Evolutionary conservation across 2,113 vertebrate species (phyloP), one percentile per base, ranked within the genome.

Genomic region (Malurus cyaneus): DNA sequence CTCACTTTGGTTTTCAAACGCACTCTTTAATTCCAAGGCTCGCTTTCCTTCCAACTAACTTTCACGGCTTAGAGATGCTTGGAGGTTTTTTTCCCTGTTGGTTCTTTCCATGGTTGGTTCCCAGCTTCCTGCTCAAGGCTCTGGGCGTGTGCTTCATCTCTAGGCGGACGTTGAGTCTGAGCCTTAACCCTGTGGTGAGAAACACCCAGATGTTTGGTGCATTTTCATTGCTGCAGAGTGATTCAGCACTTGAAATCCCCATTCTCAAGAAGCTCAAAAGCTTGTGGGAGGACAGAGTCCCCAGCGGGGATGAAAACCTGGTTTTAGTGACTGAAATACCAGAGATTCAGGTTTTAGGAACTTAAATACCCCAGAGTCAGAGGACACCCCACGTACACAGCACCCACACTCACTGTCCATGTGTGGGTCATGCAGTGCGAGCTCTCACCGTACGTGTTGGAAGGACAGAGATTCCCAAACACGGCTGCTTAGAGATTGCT

Each of bases 11-110:
- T 98, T 97, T 98, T 97, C 87, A 96, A 71, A 85, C 66, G 96
- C 98, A 98, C 97, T 91, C n/a, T 91, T 96, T 96, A 97, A 97
- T 97, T 96, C 95, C 96, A 91, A 95, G 96, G 97, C 98, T 98
- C 96, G 97, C 98, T 98, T 98, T 94, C 97, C 93, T 96, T 97
- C 97, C 94, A 94, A 99, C 98, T 98, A 98, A 98, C 98, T 72
- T 50, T 97, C 98, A 98, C 97, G 36, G 73, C 97, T 92, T 96
- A 88, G 76, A 56, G 96, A 92, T 79, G 94, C 95, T 96, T 96
- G 94, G 96, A 93, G 81, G 83, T 90, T 94, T 91, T 52, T 92
- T 91, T 54, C 53, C 94, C 90, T 81, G 57, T 71, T 94, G 94
- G 71, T 57, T 85, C 56, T 86, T 74, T 76, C 91, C 86, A 50